phyloP scores from a whole-genome alignment of 2,888 invertebrate species.

The Philonicus albiceps region DNA sequence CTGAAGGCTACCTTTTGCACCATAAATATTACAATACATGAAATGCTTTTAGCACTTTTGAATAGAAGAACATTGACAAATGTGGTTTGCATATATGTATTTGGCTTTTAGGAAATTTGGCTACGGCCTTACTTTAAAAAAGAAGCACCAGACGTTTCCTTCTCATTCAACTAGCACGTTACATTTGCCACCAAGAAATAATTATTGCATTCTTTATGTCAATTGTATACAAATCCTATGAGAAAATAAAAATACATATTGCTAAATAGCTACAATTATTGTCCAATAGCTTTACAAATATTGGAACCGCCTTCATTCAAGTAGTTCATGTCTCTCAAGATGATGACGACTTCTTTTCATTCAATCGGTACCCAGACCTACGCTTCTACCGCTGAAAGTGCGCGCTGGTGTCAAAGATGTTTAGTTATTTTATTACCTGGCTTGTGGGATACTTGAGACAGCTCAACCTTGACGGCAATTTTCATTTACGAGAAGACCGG shows the following conservation, averaged over 20 bases:
- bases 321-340: neutral
- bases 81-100: neutral
- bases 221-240: neutral
- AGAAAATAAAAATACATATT: neutral
- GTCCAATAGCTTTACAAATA: neutral
- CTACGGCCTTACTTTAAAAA: neutral
- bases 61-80: neutral
- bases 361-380: neutral
- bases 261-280: neutral
- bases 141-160: neutral
- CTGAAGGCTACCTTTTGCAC: neutral
- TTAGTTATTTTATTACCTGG: neutral
- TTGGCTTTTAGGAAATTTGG: neutral
- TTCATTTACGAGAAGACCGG: neutral
- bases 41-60: neutral
- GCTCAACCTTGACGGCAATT: neutral
- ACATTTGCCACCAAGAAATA: neutral
- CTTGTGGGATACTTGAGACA: neutral
- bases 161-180: neutral
- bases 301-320: neutral
- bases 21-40: neutral
- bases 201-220: neutral
- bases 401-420: neutral
- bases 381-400: neutral
- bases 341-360: neutral